Conservation (phyloP, 2,797 vertebrate species). For the Prunella strophiata region DNA sequence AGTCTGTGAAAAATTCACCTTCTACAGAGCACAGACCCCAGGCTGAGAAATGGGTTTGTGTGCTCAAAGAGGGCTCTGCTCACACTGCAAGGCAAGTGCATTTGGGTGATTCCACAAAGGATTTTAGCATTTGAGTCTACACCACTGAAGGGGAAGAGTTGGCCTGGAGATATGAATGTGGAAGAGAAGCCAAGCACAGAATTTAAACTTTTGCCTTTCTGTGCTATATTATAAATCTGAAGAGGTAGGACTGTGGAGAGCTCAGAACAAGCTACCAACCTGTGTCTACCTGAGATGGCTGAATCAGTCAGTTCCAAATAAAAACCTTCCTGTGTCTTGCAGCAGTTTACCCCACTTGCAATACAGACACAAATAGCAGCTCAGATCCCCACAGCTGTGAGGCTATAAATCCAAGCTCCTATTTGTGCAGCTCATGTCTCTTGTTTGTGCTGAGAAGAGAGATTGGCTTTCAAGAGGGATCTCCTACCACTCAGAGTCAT, state of each 20-base stretch:
- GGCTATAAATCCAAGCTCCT: neutral
- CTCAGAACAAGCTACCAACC: neutral
- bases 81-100: neutral
- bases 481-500: neutral
- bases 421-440: neutral
- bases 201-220: neutral
- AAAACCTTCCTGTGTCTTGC: neutral
- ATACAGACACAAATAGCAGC: neutral
- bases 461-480: neutral
- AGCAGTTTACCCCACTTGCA: neutral
- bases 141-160: neutral
- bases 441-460: neutral
- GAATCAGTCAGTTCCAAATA: neutral
- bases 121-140: neutral
- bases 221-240: neutral
- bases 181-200: neutral
- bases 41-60: neutral
- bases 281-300: neutral
- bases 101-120: neutral
- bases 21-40: rapidly evolving
- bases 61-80: neutral
- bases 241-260: neutral
- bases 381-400: neutral
- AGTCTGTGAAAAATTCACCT: neutral
- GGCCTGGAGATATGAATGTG: neutral